Evolutionary conservation across 2,888 invertebrate genomes (phyloP).

Genomic region (Acanthosepion esculentum): DNA sequence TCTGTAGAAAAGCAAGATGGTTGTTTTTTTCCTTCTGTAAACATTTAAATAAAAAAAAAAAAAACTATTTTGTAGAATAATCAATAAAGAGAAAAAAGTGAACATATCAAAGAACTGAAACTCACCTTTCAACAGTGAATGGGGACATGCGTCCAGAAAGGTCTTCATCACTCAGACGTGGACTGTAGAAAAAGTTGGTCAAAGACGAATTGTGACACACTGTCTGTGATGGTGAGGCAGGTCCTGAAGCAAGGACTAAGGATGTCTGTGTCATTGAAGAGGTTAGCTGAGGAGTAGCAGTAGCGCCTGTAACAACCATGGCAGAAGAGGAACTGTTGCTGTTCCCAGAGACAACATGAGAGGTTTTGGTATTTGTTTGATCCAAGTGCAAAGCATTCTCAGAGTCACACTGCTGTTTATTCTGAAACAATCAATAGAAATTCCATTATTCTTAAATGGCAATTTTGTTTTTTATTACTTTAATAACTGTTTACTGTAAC

Average conservation of each 20-base stretch:
- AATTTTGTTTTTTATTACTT: too few relatives aligned
- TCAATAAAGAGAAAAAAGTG: background rate
- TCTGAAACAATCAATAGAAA: background rate
- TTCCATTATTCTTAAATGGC: too few relatives aligned
- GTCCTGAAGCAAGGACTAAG: slow-evolving; percentile 43
- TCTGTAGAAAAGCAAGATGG: too few relatives aligned
- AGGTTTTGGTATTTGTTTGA: slow-evolving; percentile 40
- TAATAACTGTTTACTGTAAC: too few relatives aligned
- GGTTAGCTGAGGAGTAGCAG: slow-evolving; percentile 37
- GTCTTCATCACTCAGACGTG: slow-evolving; percentile 68
- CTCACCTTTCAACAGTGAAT: slow-evolving; percentile 52
- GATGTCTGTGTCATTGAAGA: slow-evolving; percentile 40
- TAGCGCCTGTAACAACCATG: background rate
- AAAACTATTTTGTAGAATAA: background rate
- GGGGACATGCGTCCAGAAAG: slow-evolving; percentile 59
- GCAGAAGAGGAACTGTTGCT: background rate
- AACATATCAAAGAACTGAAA: background rate
- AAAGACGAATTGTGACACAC: slow-evolving; percentile 13
- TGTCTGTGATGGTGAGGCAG: background rate
- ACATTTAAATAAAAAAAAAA: too few relatives aligned
- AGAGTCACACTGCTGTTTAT: slow-evolving; percentile 46
- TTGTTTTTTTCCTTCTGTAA: too few relatives aligned
- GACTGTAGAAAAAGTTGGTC: slow-evolving; percentile 53
- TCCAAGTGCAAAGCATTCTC: slow-evolving; percentile 42
- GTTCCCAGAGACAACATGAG: background rate